phyloP scores from a whole-genome alignment of 2,888 invertebrate genomes.

The Elegia similella region DNA sequence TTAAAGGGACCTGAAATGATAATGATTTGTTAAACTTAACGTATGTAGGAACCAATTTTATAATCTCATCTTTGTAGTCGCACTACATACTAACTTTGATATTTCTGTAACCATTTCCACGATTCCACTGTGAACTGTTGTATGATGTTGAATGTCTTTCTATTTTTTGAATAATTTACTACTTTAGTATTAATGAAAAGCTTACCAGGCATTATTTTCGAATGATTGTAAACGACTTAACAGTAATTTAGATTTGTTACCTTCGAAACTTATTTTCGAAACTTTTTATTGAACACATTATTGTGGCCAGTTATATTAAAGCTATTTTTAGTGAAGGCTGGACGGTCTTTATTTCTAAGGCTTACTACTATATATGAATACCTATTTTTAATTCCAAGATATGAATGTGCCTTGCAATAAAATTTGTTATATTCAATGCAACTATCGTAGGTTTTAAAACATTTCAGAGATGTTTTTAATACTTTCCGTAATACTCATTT shows the following conservation, averaged over 20 bases:
- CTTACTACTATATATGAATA: conserved; percentile 32
- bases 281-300: conserved; percentile 57
- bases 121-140: conserved; percentile 56
- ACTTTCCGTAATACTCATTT: conserved; percentile 55
- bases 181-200: conserved; percentile 60
- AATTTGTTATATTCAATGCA: conserved; percentile 24
- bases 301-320: conserved; percentile 78
- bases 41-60: conserved; percentile 76
- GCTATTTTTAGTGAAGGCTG: conserved; percentile 66
- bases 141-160: conserved; percentile 56
- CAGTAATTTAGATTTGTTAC: conserved; percentile 37
- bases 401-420: conserved; percentile 13
- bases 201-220: conserved; percentile 56
- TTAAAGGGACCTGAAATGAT: conserved; percentile 80
- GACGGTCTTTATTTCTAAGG: conserved; percentile 50
- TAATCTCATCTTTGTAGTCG: conserved; percentile 73
- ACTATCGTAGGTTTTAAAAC: conserved; percentile 22
- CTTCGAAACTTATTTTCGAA: conserved; percentile 56
- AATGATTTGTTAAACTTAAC: conserved; percentile 72
- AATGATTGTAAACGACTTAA: conserved; percentile 37
- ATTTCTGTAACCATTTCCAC: conserved; percentile 55
- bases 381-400: conserved; percentile 11
- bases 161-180: conserved; percentile 70
- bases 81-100: conserved; percentile 52
- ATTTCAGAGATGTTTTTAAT: conserved; percentile 30